Evolutionary conservation across 1,140 invertebrate species (phyloP).

Genomic region (Babylonia areolata): DNA sequence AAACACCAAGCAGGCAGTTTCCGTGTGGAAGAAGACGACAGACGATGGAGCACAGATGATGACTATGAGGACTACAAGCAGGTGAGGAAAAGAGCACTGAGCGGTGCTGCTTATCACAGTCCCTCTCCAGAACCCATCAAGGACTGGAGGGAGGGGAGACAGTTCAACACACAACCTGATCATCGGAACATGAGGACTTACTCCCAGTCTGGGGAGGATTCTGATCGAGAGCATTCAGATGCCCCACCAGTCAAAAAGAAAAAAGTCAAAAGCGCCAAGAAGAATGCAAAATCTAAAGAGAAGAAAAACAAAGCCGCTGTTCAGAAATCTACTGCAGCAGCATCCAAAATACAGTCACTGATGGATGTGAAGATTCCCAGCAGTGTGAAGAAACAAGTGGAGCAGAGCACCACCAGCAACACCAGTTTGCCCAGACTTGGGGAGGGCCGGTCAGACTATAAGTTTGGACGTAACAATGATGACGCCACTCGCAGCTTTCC

Average conservation of each 20-base stretch:
- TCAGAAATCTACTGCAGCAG: neutral
- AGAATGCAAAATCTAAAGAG: constrained; percentile 10
- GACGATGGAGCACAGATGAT: constrained; percentile 9
- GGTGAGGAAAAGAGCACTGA: neutral
- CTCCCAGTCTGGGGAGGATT: neutral
- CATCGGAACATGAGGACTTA: neutral
- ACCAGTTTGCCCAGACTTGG: neutral
- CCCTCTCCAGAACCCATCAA: neutral
- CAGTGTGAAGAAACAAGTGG: constrained; percentile 15
- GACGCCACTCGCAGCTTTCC: neutral
- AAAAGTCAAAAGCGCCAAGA: neutral
- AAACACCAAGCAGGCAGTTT: neutral
- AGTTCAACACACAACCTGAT: neutral
- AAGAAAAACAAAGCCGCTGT: neutral
- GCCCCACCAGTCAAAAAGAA: constrained; percentile 11
- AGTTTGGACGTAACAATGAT: neutral
- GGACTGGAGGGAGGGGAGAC: neutral
- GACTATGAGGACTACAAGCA: neutral
- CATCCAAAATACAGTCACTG: neutral
- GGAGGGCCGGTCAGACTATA: neutral
- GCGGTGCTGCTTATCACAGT: neutral
- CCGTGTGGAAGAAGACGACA: neutral
- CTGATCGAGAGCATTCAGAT: neutral
- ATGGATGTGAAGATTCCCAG: constrained; percentile 19
- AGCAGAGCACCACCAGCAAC: neutral